Evolutionary conservation across 2,113 vertebrate genomes (phyloP), one percentile per base, ranked within the genome.

Genomic region (Petroica traversi): DNA sequence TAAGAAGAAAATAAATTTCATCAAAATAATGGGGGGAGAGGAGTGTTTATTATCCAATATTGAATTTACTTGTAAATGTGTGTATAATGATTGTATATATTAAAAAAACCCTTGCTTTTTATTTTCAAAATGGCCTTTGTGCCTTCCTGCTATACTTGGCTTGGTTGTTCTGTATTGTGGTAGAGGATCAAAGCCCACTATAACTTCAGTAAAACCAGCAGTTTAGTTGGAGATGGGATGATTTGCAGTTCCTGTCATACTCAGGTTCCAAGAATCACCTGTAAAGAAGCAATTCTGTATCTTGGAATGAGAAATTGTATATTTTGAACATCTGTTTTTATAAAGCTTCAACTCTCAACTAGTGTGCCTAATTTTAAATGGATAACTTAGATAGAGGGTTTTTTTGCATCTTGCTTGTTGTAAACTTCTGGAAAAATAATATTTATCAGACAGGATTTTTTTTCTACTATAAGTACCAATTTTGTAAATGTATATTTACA

Each of bases 211-310:
- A 91, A 91, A 96, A 66, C 51, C 61, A 77, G 89, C 95, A 96
- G 94, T 93, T 97, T 89, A 93, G 95, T 95, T 98, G 97, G 97
- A 96, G 97, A 97, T 97, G 72, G 97, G 96, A 98, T 97, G 97
- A 97, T 94, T 98, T 98, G 92, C 93, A 95, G 34, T 97, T 98
- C 77, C 71, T 98, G 75, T 97, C 36, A 66, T 74, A 80, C 61
- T 74, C 73, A 68, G 68, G 25, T 97, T 91, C 63, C 92, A 97
- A 91, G 78, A 88, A 73, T 90, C 81, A 77, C 73, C 48, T 94
- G 82, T 97, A 88, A 96, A 90, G 95, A 95, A 89, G 52, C 2
- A 2, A 36, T 71, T 66, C 46, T 97, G 16, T 96, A 36, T 69
- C 84, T 96, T 68, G 75, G 76, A 89, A 95, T 69, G 81, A 92